A percentile compares a stretch with the other conserved stretches of the same genome.
Evolutionary conservation across 2,888 invertebrate genomes (phyloP).

Genomic region (Magallana nippona): DNA sequence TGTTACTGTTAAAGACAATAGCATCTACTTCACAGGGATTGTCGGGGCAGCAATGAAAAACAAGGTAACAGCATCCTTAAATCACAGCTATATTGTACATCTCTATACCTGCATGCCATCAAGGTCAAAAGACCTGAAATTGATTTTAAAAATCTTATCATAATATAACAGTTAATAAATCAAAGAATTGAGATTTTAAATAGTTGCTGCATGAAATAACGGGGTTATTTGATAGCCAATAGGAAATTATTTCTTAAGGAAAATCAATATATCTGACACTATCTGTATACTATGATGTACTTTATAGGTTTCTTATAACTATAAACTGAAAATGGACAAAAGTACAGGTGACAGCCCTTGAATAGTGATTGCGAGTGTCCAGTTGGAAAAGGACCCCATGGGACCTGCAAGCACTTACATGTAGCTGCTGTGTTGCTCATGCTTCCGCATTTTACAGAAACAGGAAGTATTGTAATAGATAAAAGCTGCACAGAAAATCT

Average conservation of each 20-base stretch:
- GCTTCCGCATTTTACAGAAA: background rate
- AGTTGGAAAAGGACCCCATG: conserved; percentile 1
- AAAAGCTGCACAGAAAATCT: too few relatives aligned
- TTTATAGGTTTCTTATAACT: background rate
- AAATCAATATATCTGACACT: background rate
- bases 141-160: too few relatives aligned
- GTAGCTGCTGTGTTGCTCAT: conserved; percentile 30
- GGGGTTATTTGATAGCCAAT: background rate
- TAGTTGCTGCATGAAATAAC: too few relatives aligned
- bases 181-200: too few relatives aligned
- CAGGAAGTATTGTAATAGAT: too few relatives aligned
- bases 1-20: background rate
- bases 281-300: background rate
- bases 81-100: background rate
- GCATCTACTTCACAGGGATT: conserved; percentile 20
- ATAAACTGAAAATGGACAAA: background rate
- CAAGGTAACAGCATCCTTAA: background rate
- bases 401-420: conserved; percentile 35
- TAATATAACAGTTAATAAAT: too few relatives aligned
- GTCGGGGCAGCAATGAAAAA: conserved; percentile 37
- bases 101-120: background rate
- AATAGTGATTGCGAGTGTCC: conserved; percentile 10
- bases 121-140: background rate
- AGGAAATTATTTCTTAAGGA: background rate
- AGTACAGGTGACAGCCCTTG: background rate